phyloP scores from a whole-genome alignment of 2,797 vertebrate species.

The Lemur catta region DNA sequence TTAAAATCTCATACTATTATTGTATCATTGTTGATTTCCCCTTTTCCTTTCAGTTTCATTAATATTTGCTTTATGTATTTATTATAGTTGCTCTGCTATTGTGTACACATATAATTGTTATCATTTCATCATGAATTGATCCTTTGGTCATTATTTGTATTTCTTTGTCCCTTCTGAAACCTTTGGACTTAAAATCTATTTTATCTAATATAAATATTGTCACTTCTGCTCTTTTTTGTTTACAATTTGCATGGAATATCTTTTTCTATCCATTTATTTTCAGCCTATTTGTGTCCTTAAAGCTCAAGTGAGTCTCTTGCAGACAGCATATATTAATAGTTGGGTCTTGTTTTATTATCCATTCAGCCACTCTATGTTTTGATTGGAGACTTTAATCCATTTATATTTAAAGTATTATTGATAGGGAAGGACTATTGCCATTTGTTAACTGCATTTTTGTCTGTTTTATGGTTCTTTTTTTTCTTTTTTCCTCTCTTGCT shows the following conservation, averaged over 20 bases:
- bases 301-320: background rate
- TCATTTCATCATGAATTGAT: background rate
- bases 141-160: background rate
- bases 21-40: background rate
- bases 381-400: background rate
- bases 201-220: background rate
- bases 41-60: background rate
- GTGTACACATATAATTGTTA: background rate
- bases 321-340: background rate
- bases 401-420: background rate
- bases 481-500: background rate
- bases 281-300: background rate
- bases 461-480: background rate
- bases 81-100: background rate
- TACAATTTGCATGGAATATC: too few relatives aligned
- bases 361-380: background rate
- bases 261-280: background rate
- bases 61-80: background rate
- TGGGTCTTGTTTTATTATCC: background rate
- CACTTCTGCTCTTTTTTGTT: background rate
- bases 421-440: background rate
- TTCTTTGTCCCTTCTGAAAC: background rate
- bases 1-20: background rate
- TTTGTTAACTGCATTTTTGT: background rate
- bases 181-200: background rate